Percentiles rank a stretch among this genome's conserved stretches.
Evolutionary conservation across 2,113 vertebrate species (phyloP).

Genomic region (Syngnathus floridae): DNA sequence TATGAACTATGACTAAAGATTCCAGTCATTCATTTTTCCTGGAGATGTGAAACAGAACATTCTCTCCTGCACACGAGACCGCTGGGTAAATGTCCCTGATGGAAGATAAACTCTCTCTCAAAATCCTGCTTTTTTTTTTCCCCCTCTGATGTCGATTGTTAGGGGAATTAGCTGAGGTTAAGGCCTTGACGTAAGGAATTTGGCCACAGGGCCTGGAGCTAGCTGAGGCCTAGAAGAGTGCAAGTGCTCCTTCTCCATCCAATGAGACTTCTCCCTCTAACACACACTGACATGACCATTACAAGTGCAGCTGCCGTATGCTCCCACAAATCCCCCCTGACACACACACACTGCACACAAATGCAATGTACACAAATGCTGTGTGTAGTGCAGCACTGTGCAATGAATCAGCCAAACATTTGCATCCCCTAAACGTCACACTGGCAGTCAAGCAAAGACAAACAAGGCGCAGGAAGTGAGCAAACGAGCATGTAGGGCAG

Average conservation of each 20-base stretch:
- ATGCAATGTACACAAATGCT: conserved; percentile 29
- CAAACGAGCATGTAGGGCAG: conserved; percentile 44
- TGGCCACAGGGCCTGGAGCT: conserved; percentile 26
- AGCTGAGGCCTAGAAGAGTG: conserved; percentile 17
- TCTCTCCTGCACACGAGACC: conserved; percentile 4
- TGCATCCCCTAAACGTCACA: conserved; percentile 57
- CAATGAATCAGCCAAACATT: conserved; percentile 57
- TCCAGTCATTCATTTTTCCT: conserved; percentile 19
- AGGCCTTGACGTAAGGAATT: conserved; percentile 26
- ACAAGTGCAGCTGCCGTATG: conserved; percentile 51
- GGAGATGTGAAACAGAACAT: conserved; percentile 23
- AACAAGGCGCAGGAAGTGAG: conserved; percentile 60
- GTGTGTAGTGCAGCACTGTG: conserved; percentile 37
- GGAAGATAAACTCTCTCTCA: background rate
- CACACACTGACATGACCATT: conserved; percentile 47
- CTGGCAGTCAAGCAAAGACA: conserved; percentile 55
- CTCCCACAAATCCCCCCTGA: conserved; percentile 22
- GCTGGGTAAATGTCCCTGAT: conserved; percentile 20
- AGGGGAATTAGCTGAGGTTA: conserved; percentile 27
- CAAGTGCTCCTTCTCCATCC: conserved; percentile 23
- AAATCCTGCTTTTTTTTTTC: conserved; percentile 1
- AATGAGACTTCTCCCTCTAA: conserved; percentile 37
- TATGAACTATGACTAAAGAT: conserved; percentile 20
- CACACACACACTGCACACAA: conserved; percentile 12
- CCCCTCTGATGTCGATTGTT: conserved; percentile 8